Percentiles rank a stretch among this genome's conserved stretches.
Conservation (phyloP, 2,888 invertebrate genomes). For the Sympetrum striolatum region DNA sequence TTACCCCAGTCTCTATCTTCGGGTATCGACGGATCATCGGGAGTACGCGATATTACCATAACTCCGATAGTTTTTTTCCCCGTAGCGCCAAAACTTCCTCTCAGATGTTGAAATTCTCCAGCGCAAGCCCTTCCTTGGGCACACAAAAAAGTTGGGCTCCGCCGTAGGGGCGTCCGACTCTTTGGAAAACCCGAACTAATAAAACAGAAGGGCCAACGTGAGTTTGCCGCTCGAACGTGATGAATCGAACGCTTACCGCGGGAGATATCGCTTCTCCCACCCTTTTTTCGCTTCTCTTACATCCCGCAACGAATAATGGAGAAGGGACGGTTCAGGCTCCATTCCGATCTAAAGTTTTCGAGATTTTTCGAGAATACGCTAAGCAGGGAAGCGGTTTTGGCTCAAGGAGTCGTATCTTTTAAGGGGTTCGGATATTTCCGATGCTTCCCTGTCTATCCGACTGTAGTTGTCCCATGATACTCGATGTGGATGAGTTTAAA, state of each 20-base stretch:
- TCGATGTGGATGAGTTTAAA: no score
- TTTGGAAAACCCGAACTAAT: neutral
- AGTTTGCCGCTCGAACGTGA: neutral
- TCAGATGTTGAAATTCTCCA: no score
- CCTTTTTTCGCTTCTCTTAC: neutral
- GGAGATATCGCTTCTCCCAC: neutral
- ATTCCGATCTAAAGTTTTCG: no score
- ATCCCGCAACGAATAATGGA: no score
- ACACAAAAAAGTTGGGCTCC: neutral
- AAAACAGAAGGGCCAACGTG: neutral
- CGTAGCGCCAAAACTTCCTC: no score
- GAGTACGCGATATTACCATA: no score
- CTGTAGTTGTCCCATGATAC: no score
- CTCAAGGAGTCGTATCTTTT: neutral
- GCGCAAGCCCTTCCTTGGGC: no score
- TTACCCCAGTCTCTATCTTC: no score
- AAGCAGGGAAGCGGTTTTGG: neutral
- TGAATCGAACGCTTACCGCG: conserved; percentile 2
- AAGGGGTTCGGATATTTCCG: neutral
- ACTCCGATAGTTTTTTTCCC: no score
- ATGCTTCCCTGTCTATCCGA: neutral
- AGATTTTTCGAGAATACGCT: neutral
- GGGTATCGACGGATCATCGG: no score
- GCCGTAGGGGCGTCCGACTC: neutral
- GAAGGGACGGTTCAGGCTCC: no score